phyloP scores from a whole-genome alignment of 1,140 invertebrate species.

The Drosophila pseudoananassae region DNA sequence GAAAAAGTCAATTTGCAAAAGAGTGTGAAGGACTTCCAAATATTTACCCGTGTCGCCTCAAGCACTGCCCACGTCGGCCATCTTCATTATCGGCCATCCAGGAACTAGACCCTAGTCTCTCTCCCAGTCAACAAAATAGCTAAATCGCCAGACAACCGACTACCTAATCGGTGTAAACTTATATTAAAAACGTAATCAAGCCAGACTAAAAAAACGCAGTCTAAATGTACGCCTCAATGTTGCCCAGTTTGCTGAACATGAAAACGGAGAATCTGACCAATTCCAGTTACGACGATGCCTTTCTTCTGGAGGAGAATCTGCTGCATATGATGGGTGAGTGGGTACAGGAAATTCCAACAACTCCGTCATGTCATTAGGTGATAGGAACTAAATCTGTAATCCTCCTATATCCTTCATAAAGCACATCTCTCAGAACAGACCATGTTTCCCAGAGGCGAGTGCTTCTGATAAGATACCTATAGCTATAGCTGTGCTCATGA shows the following conservation, averaged over 20 bases:
- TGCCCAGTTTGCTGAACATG: constrained; percentile 79
- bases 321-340: constrained; percentile 81
- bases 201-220: constrained; percentile 25
- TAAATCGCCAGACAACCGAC: constrained; percentile 7
- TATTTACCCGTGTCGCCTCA: too few species aligned
- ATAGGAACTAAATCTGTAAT: neutral
- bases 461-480: constrained; percentile 66
- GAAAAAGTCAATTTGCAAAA: constrained; percentile 59
- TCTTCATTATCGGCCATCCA: constrained; percentile 15
- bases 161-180: constrained; percentile 18
- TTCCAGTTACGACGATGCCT: constrained; percentile 74
- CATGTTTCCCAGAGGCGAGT: constrained; percentile 23
- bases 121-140: neutral
- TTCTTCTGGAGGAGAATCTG: constrained; percentile 76
- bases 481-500: constrained; percentile 49
- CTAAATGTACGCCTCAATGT: constrained; percentile 72
- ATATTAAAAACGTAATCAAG: constrained; percentile 11
- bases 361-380: neutral
- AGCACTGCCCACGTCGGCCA: constrained; percentile 2
- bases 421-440: neutral
- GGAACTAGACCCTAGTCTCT: constrained; percentile 17
- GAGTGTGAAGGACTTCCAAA: constrained; percentile 72
- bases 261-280: constrained; percentile 79
- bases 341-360: neutral
- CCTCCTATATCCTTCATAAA: too few species aligned